Base-by-base conservation (phyloP, 2,888 invertebrate genomes). In the Caenorhabditis afra region DNA sequence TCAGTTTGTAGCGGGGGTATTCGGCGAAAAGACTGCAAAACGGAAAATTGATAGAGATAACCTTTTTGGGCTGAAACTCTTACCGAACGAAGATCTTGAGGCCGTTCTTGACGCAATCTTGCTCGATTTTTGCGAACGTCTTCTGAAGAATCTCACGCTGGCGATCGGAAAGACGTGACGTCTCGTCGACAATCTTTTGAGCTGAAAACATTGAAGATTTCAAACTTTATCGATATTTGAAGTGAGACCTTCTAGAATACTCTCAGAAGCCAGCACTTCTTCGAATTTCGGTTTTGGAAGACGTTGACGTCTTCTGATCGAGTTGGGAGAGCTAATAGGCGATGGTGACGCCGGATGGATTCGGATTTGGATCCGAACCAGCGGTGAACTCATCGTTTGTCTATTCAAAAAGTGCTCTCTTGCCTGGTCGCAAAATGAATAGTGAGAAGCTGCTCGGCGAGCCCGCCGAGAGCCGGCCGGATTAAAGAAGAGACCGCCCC, bases 1-100 rank as follows among this genome's bases (percentile, higher is more conserved):
- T 87, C 44, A 82, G 75, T 66, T 89, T 89, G 74, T 89, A 89
- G 44, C 82, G 75, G 7, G 89, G 89, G 59, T 87, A 81, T 55
- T 89, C 87, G 14, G 87, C 79, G 65, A 89, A 89, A 1, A 89
- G 79, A 12, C 89, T 88, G 70, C 23, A 82, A 73, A 22, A 11
- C 44, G 37, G 39, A 58, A 37, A n/a, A 12, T 29, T 29, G 18
- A 18, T 4, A 55, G n/a, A 23, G 11, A n/a, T n/a, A n/a, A n/a
- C n/a, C n/a, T n/a, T n/a, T n/a, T n/a, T n/a, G n/a, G 16, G 44
- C 39, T 35, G 20, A 57, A 57, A 35, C n/a, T 14, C 44, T 59
- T 55, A 86, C 86, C 70, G 74, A 5, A 87, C 76, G 7, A 87
- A 82, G 12, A 87, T 84, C 52, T 82, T 83, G 12, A 87, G 65